Conservation (phyloP, 2,113 vertebrate genomes). For the Corvus hawaiiensis region DNA sequence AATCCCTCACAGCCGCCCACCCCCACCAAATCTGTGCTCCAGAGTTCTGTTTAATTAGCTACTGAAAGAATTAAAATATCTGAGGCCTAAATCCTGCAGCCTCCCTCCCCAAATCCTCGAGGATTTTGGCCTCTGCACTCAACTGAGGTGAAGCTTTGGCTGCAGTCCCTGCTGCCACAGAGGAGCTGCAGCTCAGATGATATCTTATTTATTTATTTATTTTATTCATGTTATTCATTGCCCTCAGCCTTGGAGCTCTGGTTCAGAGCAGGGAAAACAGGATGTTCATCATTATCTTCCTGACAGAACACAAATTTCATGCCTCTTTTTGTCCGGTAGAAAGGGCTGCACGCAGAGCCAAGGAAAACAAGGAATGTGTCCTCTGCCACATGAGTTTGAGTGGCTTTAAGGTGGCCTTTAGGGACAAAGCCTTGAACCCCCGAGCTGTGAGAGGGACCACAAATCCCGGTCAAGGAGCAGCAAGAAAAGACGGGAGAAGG, state of each 20-base stretch:
- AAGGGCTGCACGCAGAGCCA: background rate
- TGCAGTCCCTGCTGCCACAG: background rate
- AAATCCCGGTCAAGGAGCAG: background rate
- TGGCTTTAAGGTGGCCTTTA: background rate
- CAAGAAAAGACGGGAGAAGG: background rate
- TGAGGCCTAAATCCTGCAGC: background rate
- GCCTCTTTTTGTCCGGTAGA: background rate
- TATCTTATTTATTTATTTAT: constrained; percentile 29
- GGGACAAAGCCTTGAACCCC: background rate
- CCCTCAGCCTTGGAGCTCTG: background rate
- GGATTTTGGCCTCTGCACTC: background rate
- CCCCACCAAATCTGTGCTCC: background rate
- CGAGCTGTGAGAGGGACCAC: background rate
- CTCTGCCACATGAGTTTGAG: accelerated
- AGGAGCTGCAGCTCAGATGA: background rate
- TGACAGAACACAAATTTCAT: background rate
- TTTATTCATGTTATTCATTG: constrained; percentile 49
- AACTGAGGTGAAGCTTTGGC: background rate
- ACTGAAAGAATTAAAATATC: background rate
- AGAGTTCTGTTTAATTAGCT: background rate
- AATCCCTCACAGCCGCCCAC: background rate
- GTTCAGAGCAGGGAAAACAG: background rate
- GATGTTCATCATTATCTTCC: constrained; percentile 5
- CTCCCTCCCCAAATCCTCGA: accelerated
- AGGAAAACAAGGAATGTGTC: background rate